Evolutionary conservation across 2,797 vertebrate species (phyloP), one percentile per base, ranked within the genome.

Genomic region (Spheniscus humboldti): DNA sequence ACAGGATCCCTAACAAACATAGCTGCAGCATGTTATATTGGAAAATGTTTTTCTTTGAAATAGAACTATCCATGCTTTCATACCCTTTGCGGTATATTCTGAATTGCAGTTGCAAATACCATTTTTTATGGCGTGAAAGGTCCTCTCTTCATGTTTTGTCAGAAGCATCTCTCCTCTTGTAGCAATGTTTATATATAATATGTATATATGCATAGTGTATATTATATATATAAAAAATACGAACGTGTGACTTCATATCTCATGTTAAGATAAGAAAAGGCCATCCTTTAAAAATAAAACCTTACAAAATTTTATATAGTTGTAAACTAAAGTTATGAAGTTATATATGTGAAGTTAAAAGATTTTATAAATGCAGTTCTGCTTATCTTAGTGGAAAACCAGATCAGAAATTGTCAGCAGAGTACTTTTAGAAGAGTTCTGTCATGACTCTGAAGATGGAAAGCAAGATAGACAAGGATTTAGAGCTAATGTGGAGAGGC

Each of bases 381-480:
- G 48, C 81, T 94, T 96, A 69, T 94, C 77, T 76, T 85, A 55
- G 88, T 92, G 57, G 53, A 96, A 95, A 95, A 82, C 20, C 52
- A 89, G 74, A 94, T 76, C 88, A 91, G 84, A 86, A 94, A 43
- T 91, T 74, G 50, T 83, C 75, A 67, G 24, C 39, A 69, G 82
- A 73, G 47, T 80, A 74, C 53, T 90, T 86, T 88, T 60, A 68
- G 76, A 88, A 88, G 83, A 83, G 57, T 88, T 82, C 74, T 93
- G 23, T 91, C 53, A 27, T 89, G 64, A 60, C 30, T 87, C 48
- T 84, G 35, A 77, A 89, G 82, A 78, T 83, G 53, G 57, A 92
- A 88, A 80, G 30, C n/a, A 85, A 93, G 92, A 80, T 60, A 96
- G 81, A 75, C 30, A 82, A 86, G 68, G 84, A 90, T 92, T 87